Base-by-base conservation (phyloP, 2,797 vertebrate species). In the Galagoides demidoff region DNA sequence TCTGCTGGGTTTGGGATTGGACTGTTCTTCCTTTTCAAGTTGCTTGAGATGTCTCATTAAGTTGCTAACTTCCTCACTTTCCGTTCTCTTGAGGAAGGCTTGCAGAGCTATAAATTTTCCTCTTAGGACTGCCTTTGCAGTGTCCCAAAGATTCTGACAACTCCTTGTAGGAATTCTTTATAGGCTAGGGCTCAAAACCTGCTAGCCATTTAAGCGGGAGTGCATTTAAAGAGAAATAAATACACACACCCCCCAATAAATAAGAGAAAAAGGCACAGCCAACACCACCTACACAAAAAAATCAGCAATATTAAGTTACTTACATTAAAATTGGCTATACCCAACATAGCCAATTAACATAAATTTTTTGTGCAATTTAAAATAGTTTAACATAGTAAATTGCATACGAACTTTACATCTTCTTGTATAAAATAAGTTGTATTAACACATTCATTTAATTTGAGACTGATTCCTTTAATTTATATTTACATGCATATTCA, bases 101-200 rank as follows among this genome's bases (percentile, higher is more conserved):
- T n/a, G n/a, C n/a, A n/a, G n/a, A n/a, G n/a, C n/a, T n/a, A n/a
- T n/a, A n/a, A n/a, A n/a, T n/a, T n/a, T n/a, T n/a, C n/a, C n/a
- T n/a, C n/a, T n/a, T n/a, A n/a, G n/a, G n/a, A n/a, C n/a, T n/a
- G n/a, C n/a, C n/a, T n/a, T n/a, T n/a, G n/a, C n/a, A n/a, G n/a
- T n/a, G n/a, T n/a, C n/a, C n/a, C n/a, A n/a, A n/a, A n/a, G n/a
- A n/a, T n/a, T n/a, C n/a, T n/a, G n/a, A n/a, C n/a, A n/a, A n/a
- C n/a, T n/a, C n/a, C n/a, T n/a, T n/a, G n/a, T n/a, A n/a, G n/a
- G 34, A 76, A 76, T 78, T 77, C 64, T 93, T 90, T 39, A 43
- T 5, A 68, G 39, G 31, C 25, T 25, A 4, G 68, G 23, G 59
- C 55, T 57, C 34, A 16, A 7, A 81, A 31, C 70, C 10, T 66